Evolutionary conservation across 2,888 invertebrate species (phyloP).

Genomic region (Gisinianus flammeolus): DNA sequence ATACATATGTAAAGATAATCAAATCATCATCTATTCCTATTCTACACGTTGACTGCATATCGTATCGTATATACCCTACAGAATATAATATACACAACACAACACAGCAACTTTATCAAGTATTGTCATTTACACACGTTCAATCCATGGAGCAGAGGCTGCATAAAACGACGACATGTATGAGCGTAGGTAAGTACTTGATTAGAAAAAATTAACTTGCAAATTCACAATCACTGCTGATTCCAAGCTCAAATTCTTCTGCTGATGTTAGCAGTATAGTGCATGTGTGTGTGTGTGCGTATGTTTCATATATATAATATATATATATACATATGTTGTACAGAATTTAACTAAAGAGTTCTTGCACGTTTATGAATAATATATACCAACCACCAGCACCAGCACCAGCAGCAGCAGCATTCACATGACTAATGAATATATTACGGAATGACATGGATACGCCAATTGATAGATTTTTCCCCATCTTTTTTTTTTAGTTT

Average conservation of each 20-base stretch:
- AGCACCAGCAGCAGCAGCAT: no score
- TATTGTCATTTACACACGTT: neutral
- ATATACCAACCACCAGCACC: no score
- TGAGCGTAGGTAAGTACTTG: neutral
- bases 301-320: neutral
- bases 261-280: neutral
- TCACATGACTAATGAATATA: neutral
- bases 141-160: neutral
- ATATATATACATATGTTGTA: neutral
- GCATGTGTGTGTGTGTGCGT: neutral
- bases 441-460: neutral
- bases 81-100: no score
- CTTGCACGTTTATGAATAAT: neutral
- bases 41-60: neutral
- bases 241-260: neutral
- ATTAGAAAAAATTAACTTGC: neutral
- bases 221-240: neutral
- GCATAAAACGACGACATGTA: neutral
- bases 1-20: neutral
- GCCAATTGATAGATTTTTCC: no score
- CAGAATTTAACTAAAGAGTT: neutral
- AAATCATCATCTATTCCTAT: no score
- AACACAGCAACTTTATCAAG: neutral
- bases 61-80: no score
- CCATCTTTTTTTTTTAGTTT: no score